A percentile compares a stretch with the other conserved stretches of the same genome.
phyloP scores from a whole-genome alignment of 1,140 invertebrate genomes.

The Venturia canescens region DNA sequence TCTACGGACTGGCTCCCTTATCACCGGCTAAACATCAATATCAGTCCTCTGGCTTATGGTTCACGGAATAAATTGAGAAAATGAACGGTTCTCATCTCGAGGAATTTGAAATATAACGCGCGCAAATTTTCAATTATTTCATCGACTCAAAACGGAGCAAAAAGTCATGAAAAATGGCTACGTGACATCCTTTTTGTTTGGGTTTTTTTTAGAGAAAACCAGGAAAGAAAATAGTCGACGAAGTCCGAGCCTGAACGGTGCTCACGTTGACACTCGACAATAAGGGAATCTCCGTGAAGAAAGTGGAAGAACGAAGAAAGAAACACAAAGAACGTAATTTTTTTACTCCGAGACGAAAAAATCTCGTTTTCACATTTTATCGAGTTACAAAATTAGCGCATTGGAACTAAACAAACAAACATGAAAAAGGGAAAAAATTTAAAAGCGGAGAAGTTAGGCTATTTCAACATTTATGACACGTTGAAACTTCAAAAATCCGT shows the following conservation, averaged over 20 bases:
- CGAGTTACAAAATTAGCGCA: background rate
- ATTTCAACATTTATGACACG: background rate
- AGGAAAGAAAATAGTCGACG: background rate
- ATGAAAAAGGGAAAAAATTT: background rate
- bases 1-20: conserved; percentile 83
- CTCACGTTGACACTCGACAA: conserved; percentile 29
- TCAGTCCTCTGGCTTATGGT: conserved; percentile 85
- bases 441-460: conserved; percentile 3
- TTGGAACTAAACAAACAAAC: background rate
- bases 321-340: conserved; percentile 20
- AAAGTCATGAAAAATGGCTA: background rate
- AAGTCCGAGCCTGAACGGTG: background rate
- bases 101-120: background rate
- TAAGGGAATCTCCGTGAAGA: conserved; percentile 28
- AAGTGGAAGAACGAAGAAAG: background rate
- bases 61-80: conserved; percentile 80
- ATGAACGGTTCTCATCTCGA: background rate
- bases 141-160: background rate
- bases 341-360: conserved; percentile 17
- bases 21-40: conserved; percentile 87
- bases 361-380: conserved; percentile 19
- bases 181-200: background rate
- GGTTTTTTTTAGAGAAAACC: background rate
- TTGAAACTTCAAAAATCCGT: conserved; percentile 47
- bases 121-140: background rate